Evolutionary conservation across 1,140 invertebrate genomes (phyloP).

Genomic region (Eubasilissa regina): DNA sequence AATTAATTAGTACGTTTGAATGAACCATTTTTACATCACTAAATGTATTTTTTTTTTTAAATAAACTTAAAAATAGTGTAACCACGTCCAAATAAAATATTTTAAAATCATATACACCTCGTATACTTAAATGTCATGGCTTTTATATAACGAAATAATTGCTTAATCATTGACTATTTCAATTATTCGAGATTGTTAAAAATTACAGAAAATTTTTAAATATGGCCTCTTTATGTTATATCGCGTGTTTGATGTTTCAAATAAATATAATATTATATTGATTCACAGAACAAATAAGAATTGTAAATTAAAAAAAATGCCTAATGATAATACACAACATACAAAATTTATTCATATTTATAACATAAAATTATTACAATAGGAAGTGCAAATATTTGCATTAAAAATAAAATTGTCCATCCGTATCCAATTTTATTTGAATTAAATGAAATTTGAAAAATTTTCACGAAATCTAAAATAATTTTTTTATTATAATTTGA

Average conservation of each 20-base stretch:
- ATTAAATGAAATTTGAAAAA: too few relatives aligned
- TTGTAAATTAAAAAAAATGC: neutral
- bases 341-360: constrained; percentile 2
- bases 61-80: constrained; percentile 15
- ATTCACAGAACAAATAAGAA: too few relatives aligned
- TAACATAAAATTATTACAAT: too few relatives aligned
- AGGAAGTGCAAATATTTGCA: too few relatives aligned
- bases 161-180: constrained; percentile 3
- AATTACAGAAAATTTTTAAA: constrained; percentile 3
- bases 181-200: neutral
- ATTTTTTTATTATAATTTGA: too few relatives aligned
- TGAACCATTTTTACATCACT: neutral
- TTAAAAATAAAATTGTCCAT: too few relatives aligned
- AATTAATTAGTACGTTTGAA: constrained; percentile 28
- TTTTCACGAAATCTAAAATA: too few relatives aligned
- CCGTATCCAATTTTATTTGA: too few relatives aligned
- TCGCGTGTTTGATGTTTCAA: constrained; percentile 3
- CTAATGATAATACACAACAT: neutral
- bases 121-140: constrained; percentile 15
- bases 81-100: constrained; percentile 14
- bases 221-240: neutral
- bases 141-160: neutral
- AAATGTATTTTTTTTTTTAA: neutral
- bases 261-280: neutral
- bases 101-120: neutral